Evolutionary conservation across 2,888 invertebrate genomes (phyloP).

Genomic region (Periphyllus acericola): DNA sequence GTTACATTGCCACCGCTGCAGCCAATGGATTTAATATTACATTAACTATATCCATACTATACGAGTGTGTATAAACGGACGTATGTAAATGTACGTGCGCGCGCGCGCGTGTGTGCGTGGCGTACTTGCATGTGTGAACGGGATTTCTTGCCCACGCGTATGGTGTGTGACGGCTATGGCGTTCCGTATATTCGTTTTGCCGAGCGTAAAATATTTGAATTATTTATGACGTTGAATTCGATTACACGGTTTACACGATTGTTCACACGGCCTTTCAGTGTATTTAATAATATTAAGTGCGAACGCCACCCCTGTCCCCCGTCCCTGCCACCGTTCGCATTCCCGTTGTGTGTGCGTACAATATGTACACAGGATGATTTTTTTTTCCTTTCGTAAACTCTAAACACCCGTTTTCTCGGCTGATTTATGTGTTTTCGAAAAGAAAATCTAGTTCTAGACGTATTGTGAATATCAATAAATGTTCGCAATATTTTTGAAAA

Average conservation of each 20-base stretch:
- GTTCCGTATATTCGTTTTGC: neutral
- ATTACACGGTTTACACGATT: conserved; percentile 6
- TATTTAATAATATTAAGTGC: conserved; percentile 46
- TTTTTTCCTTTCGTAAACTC: too few species aligned
- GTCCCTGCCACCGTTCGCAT: neutral
- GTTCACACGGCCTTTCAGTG: neutral
- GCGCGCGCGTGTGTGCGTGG: too few species aligned
- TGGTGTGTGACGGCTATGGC: neutral
- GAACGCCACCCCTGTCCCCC: neutral
- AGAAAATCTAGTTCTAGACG: too few species aligned
- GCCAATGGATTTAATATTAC: neutral
- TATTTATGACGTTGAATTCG: conserved; percentile 42
- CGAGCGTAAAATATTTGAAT: conserved; percentile 33
- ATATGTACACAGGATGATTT: neutral
- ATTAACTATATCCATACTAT: neutral
- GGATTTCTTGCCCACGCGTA: neutral
- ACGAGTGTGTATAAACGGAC: too few species aligned
- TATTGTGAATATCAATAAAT: too few species aligned
- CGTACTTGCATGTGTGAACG: neutral
- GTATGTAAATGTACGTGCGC: too few species aligned
- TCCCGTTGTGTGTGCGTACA: neutral
- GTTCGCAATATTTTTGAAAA: too few species aligned
- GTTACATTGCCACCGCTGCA: neutral
- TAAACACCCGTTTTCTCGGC: too few species aligned
- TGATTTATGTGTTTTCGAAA: too few species aligned